Evolutionary conservation across 2,113 vertebrate species (phyloP).

Genomic region (Anhinga anhinga): DNA sequence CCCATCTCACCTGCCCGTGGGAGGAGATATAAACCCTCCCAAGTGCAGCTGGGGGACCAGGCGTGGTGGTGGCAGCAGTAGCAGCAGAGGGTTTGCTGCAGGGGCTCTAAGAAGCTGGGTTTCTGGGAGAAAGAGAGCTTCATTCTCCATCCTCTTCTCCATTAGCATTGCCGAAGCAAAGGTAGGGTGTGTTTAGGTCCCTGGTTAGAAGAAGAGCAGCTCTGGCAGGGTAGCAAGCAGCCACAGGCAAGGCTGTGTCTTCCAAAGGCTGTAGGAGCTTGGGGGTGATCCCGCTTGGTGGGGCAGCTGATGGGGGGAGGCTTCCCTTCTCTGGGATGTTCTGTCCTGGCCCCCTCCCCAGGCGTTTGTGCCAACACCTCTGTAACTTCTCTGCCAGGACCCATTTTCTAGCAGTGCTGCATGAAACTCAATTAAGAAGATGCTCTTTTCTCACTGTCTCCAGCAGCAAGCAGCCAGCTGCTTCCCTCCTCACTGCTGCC

Average conservation of each 20-base stretch:
- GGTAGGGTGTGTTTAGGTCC: background rate
- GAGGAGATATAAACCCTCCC: background rate
- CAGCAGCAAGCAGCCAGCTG: background rate
- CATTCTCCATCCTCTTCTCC: background rate
- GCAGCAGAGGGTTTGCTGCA: background rate
- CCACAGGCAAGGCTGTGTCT: background rate
- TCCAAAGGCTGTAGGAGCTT: background rate
- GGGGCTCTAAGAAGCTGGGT: background rate
- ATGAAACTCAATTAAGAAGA: background rate
- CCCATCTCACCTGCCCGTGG: background rate
- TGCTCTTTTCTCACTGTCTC: background rate
- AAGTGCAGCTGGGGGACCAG: background rate
- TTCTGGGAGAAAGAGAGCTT: background rate
- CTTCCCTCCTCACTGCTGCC: background rate
- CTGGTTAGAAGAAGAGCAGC: background rate
- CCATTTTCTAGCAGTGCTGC: background rate
- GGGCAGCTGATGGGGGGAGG: background rate
- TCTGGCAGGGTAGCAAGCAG: background rate
- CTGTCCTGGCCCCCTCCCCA: background rate
- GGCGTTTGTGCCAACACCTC: background rate
- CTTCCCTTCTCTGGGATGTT: background rate
- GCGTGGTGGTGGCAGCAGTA: fast-evolving
- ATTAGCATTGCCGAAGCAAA: background rate
- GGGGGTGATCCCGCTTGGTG: background rate
- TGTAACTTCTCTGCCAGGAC: background rate